Conservation (phyloP, 2,113 vertebrate species). For the Promerops cafer region DNA sequence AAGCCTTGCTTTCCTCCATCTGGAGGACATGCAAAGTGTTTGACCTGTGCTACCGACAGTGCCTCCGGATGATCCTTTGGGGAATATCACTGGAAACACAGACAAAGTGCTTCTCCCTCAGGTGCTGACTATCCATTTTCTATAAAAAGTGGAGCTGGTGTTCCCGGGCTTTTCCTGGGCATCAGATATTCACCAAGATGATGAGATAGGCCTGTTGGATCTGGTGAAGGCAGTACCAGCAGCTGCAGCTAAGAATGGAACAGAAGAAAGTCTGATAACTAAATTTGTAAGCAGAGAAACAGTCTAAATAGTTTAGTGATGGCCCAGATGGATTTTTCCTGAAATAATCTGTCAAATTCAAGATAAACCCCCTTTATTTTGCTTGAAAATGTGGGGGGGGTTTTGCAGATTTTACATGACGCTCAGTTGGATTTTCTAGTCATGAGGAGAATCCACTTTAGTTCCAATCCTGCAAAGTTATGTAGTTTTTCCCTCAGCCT, state of each 20-base stretch:
- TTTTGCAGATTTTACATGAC: neutral
- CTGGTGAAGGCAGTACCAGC: neutral
- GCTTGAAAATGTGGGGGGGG: neutral
- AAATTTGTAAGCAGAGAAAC: neutral
- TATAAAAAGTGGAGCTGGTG: neutral
- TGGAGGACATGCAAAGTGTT: slow-evolving; percentile 55
- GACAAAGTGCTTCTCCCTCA: neutral
- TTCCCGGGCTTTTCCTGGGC: neutral
- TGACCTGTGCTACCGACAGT: neutral
- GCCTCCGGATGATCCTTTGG: neutral
- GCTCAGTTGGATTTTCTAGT: neutral
- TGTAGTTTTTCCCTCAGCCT: neutral
- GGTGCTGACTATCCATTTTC: neutral
- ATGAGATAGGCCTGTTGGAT: neutral
- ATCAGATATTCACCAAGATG: neutral
- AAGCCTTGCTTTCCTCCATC: slow-evolving; percentile 47
- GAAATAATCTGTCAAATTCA: neutral
- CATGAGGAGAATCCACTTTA: neutral
- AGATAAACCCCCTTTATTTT: neutral
- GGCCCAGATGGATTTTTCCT: neutral
- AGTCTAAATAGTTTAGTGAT: neutral
- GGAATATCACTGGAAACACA: neutral
- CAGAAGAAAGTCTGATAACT: neutral
- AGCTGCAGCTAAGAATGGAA: neutral
- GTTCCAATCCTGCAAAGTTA: neutral